phyloP scores from a whole-genome alignment of 2,888 invertebrate species.

The Phengaris alcon region DNA sequence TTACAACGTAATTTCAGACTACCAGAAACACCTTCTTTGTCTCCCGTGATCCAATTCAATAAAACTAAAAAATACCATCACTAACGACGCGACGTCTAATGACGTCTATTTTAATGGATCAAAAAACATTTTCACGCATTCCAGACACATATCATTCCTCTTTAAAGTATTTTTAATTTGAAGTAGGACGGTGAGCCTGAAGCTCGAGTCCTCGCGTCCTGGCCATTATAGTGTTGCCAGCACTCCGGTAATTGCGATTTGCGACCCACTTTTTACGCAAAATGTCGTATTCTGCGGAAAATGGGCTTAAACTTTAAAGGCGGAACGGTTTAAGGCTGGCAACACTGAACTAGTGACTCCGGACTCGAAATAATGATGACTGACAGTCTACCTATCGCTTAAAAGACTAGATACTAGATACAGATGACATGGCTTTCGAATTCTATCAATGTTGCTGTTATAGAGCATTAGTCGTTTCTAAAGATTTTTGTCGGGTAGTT shows the following conservation, averaged over 20 bases:
- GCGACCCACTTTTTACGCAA: conserved; percentile 36
- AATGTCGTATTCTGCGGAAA: conserved; percentile 2
- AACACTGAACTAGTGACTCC: neutral
- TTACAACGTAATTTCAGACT: too few relatives aligned
- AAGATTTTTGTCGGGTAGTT: too few relatives aligned
- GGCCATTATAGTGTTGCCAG: conserved; percentile 30
- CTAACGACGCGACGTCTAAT: neutral
- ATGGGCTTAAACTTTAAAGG: neutral
- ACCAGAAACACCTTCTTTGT: too few relatives aligned
- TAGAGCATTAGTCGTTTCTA: too few relatives aligned
- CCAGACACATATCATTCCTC: neutral
- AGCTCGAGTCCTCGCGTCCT: conserved; percentile 30
- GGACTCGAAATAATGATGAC: neutral
- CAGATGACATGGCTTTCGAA: too few relatives aligned
- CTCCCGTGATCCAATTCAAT: neutral
- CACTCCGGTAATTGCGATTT: conserved; percentile 39
- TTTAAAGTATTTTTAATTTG: conserved; percentile 11
- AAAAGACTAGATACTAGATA: too few relatives aligned
- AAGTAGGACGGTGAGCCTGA: neutral
- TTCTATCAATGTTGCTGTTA: too few relatives aligned
- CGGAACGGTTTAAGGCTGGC: neutral
- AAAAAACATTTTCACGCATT: neutral
- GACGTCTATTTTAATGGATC: neutral
- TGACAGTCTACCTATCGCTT: too few relatives aligned
- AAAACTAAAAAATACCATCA: neutral